Evolutionary conservation across 2,113 vertebrate species (phyloP).

Genomic region (Pangasianodon hypophthalmus): DNA sequence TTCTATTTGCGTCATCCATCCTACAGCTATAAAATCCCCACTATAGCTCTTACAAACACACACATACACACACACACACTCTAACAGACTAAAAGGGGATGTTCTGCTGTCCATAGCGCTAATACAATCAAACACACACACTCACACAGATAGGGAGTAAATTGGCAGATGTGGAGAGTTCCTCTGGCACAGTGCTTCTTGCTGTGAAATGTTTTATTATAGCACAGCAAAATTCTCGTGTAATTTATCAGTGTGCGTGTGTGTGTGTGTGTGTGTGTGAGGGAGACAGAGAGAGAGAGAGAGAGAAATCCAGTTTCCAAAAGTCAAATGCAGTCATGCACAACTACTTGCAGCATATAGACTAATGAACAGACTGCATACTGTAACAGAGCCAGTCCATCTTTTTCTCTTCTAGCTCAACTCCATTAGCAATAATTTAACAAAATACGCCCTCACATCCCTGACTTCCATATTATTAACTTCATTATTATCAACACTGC

Average conservation of each 20-base stretch:
- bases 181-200: neutral
- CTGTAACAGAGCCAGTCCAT: neutral
- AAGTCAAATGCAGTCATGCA: neutral
- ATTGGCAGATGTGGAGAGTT: conserved; percentile 19
- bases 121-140: neutral
- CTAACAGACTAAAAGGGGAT: neutral
- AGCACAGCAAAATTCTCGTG: conserved; percentile 18
- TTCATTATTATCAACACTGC: neutral
- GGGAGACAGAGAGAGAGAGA: neutral
- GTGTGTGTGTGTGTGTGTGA: neutral
- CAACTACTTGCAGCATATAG: neutral
- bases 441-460: neutral
- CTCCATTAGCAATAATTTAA: neutral
- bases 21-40: conserved; percentile 20
- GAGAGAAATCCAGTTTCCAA: neutral
- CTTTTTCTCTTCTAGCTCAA: neutral
- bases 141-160: neutral
- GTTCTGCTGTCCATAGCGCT: neutral
- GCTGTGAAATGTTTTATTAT: conserved; percentile 14
- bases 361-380: neutral
- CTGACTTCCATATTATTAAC: neutral
- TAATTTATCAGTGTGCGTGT: neutral
- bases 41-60: neutral
- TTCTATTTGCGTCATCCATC: conserved; percentile 16
- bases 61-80: neutral